A percentile compares a stretch with the other conserved stretches of the same genome.
phyloP scores from a whole-genome alignment of 2,888 invertebrate species.

The Calliphora vomitoria region DNA sequence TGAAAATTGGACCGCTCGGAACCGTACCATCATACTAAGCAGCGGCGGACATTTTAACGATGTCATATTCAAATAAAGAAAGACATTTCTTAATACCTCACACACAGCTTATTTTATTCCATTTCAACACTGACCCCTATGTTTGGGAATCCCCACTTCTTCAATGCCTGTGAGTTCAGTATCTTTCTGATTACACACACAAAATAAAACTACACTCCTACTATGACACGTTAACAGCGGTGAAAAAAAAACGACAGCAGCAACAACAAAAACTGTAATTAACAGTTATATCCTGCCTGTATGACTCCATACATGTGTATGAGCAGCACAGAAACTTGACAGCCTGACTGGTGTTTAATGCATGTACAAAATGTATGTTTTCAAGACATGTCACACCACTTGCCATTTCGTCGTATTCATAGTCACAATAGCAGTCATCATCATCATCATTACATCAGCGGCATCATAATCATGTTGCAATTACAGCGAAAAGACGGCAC shows the following conservation, averaged over 20 bases:
- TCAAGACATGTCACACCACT: conserved; percentile 35
- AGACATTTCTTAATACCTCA: too few relatives aligned
- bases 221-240: conserved; percentile 42
- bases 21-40: too few relatives aligned
- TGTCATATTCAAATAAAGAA: too few relatives aligned
- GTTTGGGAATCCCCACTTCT: neutral
- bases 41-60: too few relatives aligned
- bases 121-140: too few relatives aligned
- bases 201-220: conserved; percentile 23
- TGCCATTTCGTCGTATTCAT: conserved; percentile 48
- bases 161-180: neutral
- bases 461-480: conserved; percentile 75
- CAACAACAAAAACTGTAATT: conserved; percentile 63
- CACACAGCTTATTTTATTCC: too few relatives aligned
- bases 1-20: too few relatives aligned
- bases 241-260: neutral
- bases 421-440: conserved; percentile 72
- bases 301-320: neutral
- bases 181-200: neutral
- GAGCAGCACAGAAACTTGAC: neutral
- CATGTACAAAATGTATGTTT: conserved; percentile 38
- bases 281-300: conserved; percentile 72
- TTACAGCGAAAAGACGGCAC: conserved; percentile 57
- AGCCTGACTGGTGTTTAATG: conserved; percentile 42
- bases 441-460: conserved; percentile 77